phyloP scores from a whole-genome alignment of 2,888 invertebrate species.

The Saturnia japonica region DNA sequence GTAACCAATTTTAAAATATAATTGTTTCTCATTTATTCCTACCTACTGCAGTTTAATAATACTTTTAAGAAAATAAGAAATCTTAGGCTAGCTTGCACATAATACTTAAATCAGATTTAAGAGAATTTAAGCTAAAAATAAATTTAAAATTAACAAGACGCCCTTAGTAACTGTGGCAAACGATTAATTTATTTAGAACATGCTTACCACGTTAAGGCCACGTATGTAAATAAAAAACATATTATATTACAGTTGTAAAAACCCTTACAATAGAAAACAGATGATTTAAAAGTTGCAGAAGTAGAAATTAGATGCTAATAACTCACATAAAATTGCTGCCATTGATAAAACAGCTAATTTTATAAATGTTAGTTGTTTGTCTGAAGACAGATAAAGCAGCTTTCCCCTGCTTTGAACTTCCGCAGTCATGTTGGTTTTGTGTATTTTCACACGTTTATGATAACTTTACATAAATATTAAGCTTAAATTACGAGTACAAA shows the following conservation, averaged over 20 bases:
- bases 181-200: slow-evolving; percentile 3
- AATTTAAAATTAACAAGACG: too few relatives aligned
- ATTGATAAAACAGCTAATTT: slow-evolving; percentile 93
- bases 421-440: slow-evolving; percentile 60
- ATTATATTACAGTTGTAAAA: not conserved
- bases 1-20: too few relatives aligned
- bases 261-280: not conserved
- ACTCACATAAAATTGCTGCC: slow-evolving; percentile 96
- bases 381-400: slow-evolving; percentile 70
- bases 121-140: too few relatives aligned
- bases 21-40: not conserved
- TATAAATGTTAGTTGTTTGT: slow-evolving; percentile 79
- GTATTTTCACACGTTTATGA: slow-evolving; percentile 28
- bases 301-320: slow-evolving; percentile 23
- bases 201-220: slow-evolving; percentile 16
- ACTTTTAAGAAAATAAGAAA: not conserved
- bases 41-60: not conserved
- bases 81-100: too few relatives aligned
- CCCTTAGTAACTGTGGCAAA: not conserved
- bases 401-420: slow-evolving; percentile 64
- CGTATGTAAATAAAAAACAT: slow-evolving; percentile 13
- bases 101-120: too few relatives aligned
- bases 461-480: slow-evolving; percentile 41
- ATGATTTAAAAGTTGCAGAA: not conserved
- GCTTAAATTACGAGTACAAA: slow-evolving; percentile 28